Evolutionary conservation across 1,140 invertebrate species (phyloP).

Genomic region (Hylaeus volcanicus): DNA sequence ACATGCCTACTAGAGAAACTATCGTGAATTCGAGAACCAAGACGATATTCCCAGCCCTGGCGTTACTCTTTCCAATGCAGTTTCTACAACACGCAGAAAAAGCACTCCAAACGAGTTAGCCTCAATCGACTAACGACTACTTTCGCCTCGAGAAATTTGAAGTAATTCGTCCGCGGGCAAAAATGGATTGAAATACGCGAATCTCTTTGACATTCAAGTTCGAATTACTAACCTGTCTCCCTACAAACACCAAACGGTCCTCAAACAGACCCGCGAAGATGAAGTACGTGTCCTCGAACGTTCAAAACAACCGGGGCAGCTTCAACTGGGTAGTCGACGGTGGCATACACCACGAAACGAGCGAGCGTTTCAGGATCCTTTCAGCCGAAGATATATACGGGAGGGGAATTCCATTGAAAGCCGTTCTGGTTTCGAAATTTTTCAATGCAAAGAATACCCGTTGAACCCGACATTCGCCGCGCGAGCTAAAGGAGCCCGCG

Average conservation of each 20-base stretch:
- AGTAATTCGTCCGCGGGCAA: background rate
- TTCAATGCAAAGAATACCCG: slow-evolving; percentile 31
- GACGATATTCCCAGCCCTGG: too few relatives aligned
- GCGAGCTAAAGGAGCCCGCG: slow-evolving; percentile 11
- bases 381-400: slow-evolving; percentile 21
- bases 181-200: background rate
- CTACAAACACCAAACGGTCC: slow-evolving; percentile 9
- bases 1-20: too few relatives aligned
- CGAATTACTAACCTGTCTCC: background rate
- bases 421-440: slow-evolving; percentile 44
- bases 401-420: slow-evolving; percentile 28
- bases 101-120: too few relatives aligned
- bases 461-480: slow-evolving; percentile 18
- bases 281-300: slow-evolving; percentile 14
- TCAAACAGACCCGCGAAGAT: background rate
- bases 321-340: slow-evolving; percentile 28
- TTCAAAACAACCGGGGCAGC: background rate
- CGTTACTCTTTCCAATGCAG: too few relatives aligned
- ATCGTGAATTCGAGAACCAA: too few relatives aligned
- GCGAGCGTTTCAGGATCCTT: slow-evolving; percentile 1
- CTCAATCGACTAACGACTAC: too few relatives aligned
- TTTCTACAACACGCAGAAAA: too few relatives aligned
- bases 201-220: background rate
- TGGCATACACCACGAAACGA: background rate
- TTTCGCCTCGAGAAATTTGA: background rate